phyloP scores from a whole-genome alignment of 2,797 vertebrate species.

The Myripristis murdjan region DNA sequence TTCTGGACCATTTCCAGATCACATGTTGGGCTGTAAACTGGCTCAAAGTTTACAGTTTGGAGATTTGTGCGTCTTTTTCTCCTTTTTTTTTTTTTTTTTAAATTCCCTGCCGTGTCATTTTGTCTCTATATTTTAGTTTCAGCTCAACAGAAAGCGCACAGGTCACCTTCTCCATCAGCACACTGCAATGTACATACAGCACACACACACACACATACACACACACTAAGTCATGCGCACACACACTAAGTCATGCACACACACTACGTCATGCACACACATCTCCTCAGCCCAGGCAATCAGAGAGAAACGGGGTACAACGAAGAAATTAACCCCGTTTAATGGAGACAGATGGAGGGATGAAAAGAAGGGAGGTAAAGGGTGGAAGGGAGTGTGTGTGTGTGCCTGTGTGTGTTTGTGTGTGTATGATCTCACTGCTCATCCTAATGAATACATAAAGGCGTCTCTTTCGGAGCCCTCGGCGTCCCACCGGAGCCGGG shows the following conservation, averaged over 20 bases:
- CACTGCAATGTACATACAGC: neutral
- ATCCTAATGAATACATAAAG: slow-evolving; percentile 90
- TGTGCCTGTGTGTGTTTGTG: no score
- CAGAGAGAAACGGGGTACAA: slow-evolving; percentile 31
- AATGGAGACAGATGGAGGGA: slow-evolving; percentile 56
- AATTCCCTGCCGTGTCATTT: neutral
- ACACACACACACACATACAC: neutral
- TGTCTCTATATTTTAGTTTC: neutral
- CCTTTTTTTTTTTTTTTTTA: no score
- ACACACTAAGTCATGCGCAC: slow-evolving; percentile 7
- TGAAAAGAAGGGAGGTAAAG: slow-evolving; percentile 38
- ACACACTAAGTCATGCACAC: neutral
- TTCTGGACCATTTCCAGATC: no score
- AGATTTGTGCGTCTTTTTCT: no score
- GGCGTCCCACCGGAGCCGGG: slow-evolving; percentile 86
- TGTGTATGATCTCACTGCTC: slow-evolving; percentile 59
- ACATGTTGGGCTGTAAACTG: no score
- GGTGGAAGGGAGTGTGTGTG: no score
- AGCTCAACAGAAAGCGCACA: neutral
- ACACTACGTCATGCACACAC: neutral
- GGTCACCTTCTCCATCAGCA: neutral
- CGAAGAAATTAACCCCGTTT: slow-evolving; percentile 91
- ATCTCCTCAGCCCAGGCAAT: slow-evolving; percentile 11
- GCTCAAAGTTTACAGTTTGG: no score
- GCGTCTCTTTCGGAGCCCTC: slow-evolving; percentile 81